Base-by-base conservation (phyloP, 2,113 vertebrate species). In the Columba janthina region DNA sequence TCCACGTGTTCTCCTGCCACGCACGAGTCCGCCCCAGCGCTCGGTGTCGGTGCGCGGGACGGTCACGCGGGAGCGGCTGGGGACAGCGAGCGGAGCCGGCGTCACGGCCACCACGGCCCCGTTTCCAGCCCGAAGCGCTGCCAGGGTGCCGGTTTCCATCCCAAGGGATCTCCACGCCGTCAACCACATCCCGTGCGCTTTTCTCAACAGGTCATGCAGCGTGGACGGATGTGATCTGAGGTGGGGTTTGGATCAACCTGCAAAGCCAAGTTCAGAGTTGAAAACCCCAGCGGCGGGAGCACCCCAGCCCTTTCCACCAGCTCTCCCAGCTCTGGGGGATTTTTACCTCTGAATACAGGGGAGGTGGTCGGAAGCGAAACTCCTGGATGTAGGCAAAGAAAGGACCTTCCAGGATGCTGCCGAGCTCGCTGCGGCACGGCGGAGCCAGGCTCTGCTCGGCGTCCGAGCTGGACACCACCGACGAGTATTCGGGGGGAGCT, bases 141-240 rank as follows among this genome's bases (percentile, higher is more conserved):
- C 17, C 3, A 58, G 81, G 83, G 81, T 81, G 21, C 66, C 14
- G n/a, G 58, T 31, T 72, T 66, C 22, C 96, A 62, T 51, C 74
- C 85, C 90, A 7, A 40, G 40, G 50, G 88, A 85, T 66, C 3
- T 25, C 57, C 82, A 17, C 32, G 57, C 57, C 96, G 89, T 18
- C 92, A 70, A 78, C 80, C 5, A 38, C 94, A 48, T 67, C 90
- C 73, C 4, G 16, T 29, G 72, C 7, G 48, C 53, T 4, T 28
- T 69, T 91, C 97, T 99, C 98, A 99, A 95, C 98, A 99, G 18
- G 99, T 99, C 99, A 99, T 99, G 98, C 99, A 99, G 96, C 99
- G 99, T 3, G 98, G 99, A 84, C 99, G 98, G 82, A 98, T 98
- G 93, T 25, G 95, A 28, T 97, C 51, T 0, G 97, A 78, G 11